Percentiles rank a stretch among this genome's conserved stretches.
Evolutionary conservation across 2,797 vertebrate genomes (phyloP).

Genomic region (Acanthurus tractus): DNA sequence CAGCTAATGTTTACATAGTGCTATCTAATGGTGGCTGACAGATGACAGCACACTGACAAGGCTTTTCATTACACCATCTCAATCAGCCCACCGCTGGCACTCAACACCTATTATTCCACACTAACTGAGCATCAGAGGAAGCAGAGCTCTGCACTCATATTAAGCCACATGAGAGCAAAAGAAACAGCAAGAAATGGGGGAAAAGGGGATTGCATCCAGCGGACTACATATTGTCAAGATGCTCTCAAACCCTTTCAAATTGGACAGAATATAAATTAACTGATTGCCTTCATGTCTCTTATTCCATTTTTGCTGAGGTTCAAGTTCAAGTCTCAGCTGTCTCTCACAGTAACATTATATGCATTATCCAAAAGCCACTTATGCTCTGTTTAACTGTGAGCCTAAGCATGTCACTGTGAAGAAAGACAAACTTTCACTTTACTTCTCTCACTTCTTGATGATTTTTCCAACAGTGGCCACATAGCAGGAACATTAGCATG

Average conservation of each 20-base stretch:
- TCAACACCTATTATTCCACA: slow-evolving; percentile 43
- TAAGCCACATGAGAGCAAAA: neutral
- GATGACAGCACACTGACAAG: slow-evolving; percentile 50
- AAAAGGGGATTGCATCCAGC: neutral
- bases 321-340: neutral
- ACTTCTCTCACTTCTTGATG: neutral
- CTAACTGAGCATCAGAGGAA: slow-evolving; percentile 25
- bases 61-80: slow-evolving; percentile 66
- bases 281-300: neutral
- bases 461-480: neutral
- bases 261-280: neutral
- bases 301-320: neutral
- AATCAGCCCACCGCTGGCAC: slow-evolving; percentile 45
- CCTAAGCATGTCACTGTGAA: neutral
- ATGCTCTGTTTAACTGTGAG: neutral
- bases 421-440: neutral
- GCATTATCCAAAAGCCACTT: too few relatives aligned
- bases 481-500: neutral
- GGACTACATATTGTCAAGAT: neutral
- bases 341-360: neutral
- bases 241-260: neutral
- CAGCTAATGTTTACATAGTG: slow-evolving; percentile 40
- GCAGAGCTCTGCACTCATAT: slow-evolving; percentile 15
- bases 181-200: too few relatives aligned
- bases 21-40: slow-evolving; percentile 45